A percentile compares a stretch with the other conserved stretches of the same genome.
Conservation (phyloP, 2,113 vertebrate species). For the Sigmodon hispidus region DNA sequence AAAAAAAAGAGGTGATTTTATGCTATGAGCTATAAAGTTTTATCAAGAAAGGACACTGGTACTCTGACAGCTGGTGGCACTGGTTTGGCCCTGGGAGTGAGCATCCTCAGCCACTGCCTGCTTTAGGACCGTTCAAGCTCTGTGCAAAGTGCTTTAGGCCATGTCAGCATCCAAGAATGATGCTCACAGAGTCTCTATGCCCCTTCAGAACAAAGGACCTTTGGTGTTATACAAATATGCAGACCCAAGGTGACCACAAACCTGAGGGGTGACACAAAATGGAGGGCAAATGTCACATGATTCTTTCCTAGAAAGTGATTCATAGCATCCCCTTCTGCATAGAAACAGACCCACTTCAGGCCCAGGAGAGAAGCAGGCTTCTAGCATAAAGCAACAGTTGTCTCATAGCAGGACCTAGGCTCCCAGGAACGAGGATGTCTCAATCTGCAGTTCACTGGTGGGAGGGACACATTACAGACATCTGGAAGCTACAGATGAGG, state of each 20-base stretch:
- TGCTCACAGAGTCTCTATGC: too few relatives aligned
- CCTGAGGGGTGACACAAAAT: neutral
- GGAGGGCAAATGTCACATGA: neutral
- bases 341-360: neutral
- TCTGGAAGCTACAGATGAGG: neutral
- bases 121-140: neutral
- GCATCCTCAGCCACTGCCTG: neutral
- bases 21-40: neutral
- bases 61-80: neutral
- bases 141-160: neutral
- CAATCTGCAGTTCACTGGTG: neutral
- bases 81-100: neutral
- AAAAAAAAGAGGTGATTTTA: slow-evolving; percentile 3
- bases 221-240: neutral
- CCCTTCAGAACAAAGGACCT: neutral
- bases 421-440: neutral
- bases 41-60: neutral
- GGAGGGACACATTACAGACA: neutral
- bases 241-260: neutral
- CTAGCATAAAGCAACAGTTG: neutral
- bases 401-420: neutral
- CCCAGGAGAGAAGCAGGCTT: too few relatives aligned
- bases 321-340: fast-evolving
- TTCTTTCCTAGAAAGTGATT: neutral
- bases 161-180: neutral